Percentiles rank a stretch among this genome's conserved stretches.
phyloP scores from a whole-genome alignment of 1,140 invertebrate genomes.

The Pogonomyrmex barbatus region DNA sequence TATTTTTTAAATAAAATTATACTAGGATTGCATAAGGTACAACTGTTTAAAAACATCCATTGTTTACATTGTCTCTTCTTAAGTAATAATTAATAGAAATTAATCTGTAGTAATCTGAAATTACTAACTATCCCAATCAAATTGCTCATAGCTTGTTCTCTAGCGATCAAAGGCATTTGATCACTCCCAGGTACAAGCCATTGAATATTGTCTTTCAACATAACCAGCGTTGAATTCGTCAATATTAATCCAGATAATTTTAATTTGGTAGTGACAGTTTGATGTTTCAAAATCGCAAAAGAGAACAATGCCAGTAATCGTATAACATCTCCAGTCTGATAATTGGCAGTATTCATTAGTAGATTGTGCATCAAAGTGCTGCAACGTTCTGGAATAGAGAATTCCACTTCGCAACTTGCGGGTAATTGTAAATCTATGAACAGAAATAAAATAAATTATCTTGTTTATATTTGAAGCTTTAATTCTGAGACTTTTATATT shows the following conservation, averaged over 20 bases:
- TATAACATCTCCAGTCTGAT: slow-evolving; percentile 80
- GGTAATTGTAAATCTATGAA: slow-evolving; percentile 83
- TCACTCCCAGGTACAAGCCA: slow-evolving; percentile 82
- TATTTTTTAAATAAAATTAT: background rate
- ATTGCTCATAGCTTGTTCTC: slow-evolving; percentile 86
- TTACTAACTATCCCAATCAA: slow-evolving; percentile 86
- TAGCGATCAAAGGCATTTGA: slow-evolving; percentile 75
- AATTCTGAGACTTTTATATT: background rate
- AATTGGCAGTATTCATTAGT: slow-evolving; percentile 73
- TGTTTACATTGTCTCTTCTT: background rate
- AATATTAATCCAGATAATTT: slow-evolving; percentile 80
- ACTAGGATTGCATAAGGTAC: background rate
- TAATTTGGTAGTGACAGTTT: slow-evolving; percentile 77
- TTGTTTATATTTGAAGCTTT: slow-evolving; percentile 63
- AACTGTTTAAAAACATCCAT: background rate
- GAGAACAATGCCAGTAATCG: slow-evolving; percentile 84
- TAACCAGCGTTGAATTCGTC: slow-evolving; percentile 80
- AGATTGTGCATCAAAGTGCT: slow-evolving; percentile 75
- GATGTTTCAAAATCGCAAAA: slow-evolving; percentile 79
- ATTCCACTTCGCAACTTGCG: slow-evolving; percentile 83
- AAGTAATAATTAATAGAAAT: background rate
- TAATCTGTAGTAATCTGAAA: no score
- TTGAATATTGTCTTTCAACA: slow-evolving; percentile 82
- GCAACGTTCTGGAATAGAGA: slow-evolving; percentile 80
- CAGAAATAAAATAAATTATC: slow-evolving; percentile 57